phyloP scores from a whole-genome alignment of 1,140 invertebrate genomes.

The Pissodes strobi region DNA sequence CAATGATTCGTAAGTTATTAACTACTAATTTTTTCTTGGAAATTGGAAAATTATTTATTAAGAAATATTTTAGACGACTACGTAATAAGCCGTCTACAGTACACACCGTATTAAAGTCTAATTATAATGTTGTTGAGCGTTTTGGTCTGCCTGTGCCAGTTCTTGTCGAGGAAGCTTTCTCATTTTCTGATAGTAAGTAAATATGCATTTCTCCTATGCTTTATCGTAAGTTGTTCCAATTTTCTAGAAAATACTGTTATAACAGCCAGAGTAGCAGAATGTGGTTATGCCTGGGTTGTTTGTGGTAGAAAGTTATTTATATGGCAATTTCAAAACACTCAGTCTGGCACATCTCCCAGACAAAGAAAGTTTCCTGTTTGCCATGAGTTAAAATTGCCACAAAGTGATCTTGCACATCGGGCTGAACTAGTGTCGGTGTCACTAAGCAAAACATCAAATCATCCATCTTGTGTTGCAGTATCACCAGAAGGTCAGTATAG shows the following conservation, averaged over 20 bases:
- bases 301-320: slow-evolving; percentile 81
- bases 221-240: too few species aligned
- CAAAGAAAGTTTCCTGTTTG: slow-evolving; percentile 60
- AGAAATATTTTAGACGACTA: slow-evolving; percentile 57
- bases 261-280: slow-evolving; percentile 59
- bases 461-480: slow-evolving; percentile 87
- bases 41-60: slow-evolving; percentile 4
- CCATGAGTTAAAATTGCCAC: slow-evolving; percentile 83
- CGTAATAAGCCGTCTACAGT: slow-evolving; percentile 65
- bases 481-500: slow-evolving; percentile 79
- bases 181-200: slow-evolving; percentile 73
- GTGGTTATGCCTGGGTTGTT: slow-evolving; percentile 77
- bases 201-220: too few species aligned
- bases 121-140: slow-evolving; percentile 70
- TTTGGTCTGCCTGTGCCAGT: slow-evolving; percentile 83
- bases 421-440: slow-evolving; percentile 87
- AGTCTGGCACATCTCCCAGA: slow-evolving; percentile 47
- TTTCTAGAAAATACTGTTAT: slow-evolving; percentile 60
- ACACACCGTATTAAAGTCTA: slow-evolving; percentile 72
- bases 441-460: slow-evolving; percentile 55
- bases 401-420: slow-evolving; percentile 89
- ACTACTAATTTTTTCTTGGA: slow-evolving; percentile 5
- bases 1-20: slow-evolving; percentile 20
- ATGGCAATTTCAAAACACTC: slow-evolving; percentile 77
- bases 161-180: slow-evolving; percentile 85